phyloP scores from a whole-genome alignment of 2,888 invertebrate species.

The Anagyrus pseudococci region DNA sequence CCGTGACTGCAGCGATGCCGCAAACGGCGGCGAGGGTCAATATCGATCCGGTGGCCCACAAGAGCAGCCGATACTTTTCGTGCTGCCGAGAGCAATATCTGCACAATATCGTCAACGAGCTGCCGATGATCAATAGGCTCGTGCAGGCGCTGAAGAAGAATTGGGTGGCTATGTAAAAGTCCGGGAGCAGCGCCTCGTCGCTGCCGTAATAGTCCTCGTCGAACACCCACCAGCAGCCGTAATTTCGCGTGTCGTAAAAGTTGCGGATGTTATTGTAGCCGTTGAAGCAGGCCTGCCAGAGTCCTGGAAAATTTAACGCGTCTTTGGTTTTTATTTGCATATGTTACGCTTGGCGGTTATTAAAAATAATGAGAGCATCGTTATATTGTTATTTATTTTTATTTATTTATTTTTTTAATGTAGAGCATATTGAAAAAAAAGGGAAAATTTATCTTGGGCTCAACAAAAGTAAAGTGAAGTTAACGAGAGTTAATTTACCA shows the following conservation, averaged over 20 bases:
- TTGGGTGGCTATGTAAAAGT: constrained; percentile 93
- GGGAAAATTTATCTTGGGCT: no score
- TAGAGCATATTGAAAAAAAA: no score
- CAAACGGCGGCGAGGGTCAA: constrained; percentile 76
- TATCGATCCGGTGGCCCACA: constrained; percentile 77
- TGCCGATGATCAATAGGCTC: constrained; percentile 78
- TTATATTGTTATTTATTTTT: no score
- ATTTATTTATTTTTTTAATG: no score
- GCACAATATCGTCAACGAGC: constrained; percentile 77
- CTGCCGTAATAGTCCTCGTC: constrained; percentile 97
- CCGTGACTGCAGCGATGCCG: constrained; percentile 83
- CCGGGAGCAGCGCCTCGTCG: constrained; percentile 85
- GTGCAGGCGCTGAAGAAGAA: constrained; percentile 90
- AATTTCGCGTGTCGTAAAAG: constrained; percentile 82
- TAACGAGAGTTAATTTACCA: constrained; percentile 70
- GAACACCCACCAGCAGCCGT: constrained; percentile 97
- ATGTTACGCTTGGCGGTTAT: no score
- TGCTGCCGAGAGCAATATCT: constrained; percentile 78
- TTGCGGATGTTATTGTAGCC: constrained; percentile 86
- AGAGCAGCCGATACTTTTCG: constrained; percentile 76
- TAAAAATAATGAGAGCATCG: no score
- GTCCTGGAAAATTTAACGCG: no score
- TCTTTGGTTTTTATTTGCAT: no score
- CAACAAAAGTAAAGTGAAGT: no score
- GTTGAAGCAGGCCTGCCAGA: constrained; percentile 95